phyloP scores from a whole-genome alignment of 2,113 vertebrate genomes.

The Poeciliopsis turrubarensis region DNA sequence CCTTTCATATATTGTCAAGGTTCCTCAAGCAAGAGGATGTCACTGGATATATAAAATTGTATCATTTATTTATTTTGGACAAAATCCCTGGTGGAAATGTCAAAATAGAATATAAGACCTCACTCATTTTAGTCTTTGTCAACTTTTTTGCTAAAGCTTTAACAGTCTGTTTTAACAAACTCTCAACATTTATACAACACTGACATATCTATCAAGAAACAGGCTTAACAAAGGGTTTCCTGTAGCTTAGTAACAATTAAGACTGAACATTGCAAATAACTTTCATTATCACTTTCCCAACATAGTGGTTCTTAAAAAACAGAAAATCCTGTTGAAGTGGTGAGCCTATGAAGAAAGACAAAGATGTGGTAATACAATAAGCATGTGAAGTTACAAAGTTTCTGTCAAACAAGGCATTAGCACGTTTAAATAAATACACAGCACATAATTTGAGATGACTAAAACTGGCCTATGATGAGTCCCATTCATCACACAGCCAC shows the following conservation, averaged over 20 bases:
- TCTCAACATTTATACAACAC: neutral
- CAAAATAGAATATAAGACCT: neutral
- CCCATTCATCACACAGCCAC: constrained; percentile 33
- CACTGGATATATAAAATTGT: neutral
- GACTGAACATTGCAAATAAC: neutral
- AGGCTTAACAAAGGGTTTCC: neutral
- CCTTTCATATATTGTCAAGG: neutral
- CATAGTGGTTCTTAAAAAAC: neutral
- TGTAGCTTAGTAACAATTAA: neutral
- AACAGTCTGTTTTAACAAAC: neutral
- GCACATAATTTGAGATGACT: constrained; percentile 39
- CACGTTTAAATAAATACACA: constrained; percentile 55
- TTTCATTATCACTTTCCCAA: neutral
- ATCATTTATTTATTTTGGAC: neutral
- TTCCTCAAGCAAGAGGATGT: neutral
- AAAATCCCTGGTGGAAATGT: neutral
- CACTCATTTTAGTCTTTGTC: no score
- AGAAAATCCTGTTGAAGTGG: constrained; percentile 15
- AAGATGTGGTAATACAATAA: constrained; percentile 12
- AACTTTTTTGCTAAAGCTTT: no score
- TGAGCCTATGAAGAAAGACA: neutral
- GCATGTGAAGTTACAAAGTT: constrained; percentile 36
- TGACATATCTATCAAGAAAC: neutral
- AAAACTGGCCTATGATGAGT: constrained; percentile 21
- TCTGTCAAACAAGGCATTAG: constrained; percentile 49